These are phyloP conservation scores for Perca schrenkii DNA, from an alignment of 2,113 vertebrate genomes.

Conservation along the genomic window DNA sequence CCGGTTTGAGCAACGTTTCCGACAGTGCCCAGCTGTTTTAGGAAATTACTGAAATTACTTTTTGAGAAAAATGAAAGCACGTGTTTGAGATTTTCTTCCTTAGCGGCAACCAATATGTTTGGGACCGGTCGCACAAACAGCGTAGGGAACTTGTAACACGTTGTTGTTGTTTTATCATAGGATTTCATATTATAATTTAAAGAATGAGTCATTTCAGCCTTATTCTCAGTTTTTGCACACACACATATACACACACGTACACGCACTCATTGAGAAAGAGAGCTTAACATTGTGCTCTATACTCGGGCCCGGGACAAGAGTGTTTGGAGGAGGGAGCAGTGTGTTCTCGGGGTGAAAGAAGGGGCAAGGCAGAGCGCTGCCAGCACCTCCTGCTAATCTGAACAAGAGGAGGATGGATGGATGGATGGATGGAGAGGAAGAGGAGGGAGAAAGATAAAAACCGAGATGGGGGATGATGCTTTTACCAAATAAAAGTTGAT, in stretches of 20 bases:
- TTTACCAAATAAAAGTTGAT: background rate
- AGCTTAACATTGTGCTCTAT: conserved; percentile 51
- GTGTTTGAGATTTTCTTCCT: background rate
- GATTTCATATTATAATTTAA: too few species aligned
- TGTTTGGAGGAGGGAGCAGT: conserved; percentile 67
- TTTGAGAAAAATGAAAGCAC: background rate
- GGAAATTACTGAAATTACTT: background rate
- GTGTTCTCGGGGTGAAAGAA: conserved; percentile 84
- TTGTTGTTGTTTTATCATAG: too few species aligned
- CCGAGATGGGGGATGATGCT: background rate
- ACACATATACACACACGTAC: conserved; percentile 29
- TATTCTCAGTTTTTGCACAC: conserved; percentile 14
- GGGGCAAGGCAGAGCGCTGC: conserved; percentile 79
- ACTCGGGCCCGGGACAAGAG: conserved; percentile 70
- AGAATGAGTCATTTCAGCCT: background rate
- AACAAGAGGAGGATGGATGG: conserved; percentile 47
- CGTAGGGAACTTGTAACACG: too few species aligned
- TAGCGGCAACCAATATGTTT: background rate
- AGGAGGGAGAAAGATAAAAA: background rate
- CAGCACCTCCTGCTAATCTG: conserved; percentile 78
- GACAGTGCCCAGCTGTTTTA: background rate
- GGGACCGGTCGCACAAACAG: too few species aligned
- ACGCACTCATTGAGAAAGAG: conserved; percentile 58
- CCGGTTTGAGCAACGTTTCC: background rate
- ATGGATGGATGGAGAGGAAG: conserved; percentile 4